Evolutionary conservation across 2,113 vertebrate genomes (phyloP), one percentile per base, ranked within the genome.

Genomic region (Ariopsis seemanni): DNA sequence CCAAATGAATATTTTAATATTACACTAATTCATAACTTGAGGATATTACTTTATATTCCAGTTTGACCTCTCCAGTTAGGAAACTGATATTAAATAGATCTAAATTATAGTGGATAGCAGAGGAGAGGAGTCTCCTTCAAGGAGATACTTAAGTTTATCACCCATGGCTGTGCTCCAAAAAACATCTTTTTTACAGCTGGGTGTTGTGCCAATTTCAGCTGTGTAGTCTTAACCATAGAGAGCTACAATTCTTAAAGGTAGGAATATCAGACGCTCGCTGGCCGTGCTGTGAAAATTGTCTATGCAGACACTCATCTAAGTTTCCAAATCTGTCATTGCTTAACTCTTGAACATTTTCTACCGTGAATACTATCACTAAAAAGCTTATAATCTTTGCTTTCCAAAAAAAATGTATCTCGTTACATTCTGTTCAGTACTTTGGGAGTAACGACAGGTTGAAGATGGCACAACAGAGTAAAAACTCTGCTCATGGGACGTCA

Each of bases 111-210:
- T 9, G 7, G 42, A 72, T 9, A 20, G 65, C 65, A 30, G 12
- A 30, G n/a, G 27, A 69, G 27, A 30, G 67, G 12, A 69, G 27
- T 14, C 27, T 30, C 69, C 30, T 72, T 17, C 30, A 48, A 72
- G 6, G 6, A 30, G 7, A 34, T 30, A 71, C 30, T 18, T 55
- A 18, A 58, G 50, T 83, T 67, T 71, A 65, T 85, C 62, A 62
- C 22, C 22, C 27, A 42, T 55, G 53, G 25, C 69, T 63, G 55
- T 79, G 48, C 27, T 72, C 88, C 69, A 75, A 42, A 85, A 75
- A 48, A 7, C 7, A 53, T 42, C 1, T 1, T 42, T 17, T 34
- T 34, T 69, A 69, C 15, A 34, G 14, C 12, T 17, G 25, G 4
- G 3, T 0, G 15, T 42, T 42, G 17, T 18, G 30, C 30, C 3